Evolutionary conservation across 2,888 invertebrate genomes (phyloP).

Genomic region (Lymantria monacha): DNA sequence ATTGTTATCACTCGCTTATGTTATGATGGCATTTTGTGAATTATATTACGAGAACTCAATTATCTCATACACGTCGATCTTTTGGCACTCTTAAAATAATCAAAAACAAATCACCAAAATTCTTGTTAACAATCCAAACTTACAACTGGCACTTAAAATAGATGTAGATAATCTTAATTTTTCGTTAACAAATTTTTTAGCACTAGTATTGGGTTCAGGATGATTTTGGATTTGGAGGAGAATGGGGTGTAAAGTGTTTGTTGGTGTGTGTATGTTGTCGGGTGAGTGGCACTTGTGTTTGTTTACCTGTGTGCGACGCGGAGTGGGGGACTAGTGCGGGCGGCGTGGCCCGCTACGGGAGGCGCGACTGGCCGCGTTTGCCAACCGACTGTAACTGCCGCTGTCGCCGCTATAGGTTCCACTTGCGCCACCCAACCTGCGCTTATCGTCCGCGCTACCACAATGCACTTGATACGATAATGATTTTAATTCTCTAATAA

Average conservation of each 20-base stretch:
- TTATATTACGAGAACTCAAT: constrained; percentile 30
- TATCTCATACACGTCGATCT: constrained; percentile 47
- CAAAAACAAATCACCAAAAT: constrained; percentile 50
- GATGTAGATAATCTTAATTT: constrained; percentile 34
- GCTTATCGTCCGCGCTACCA: constrained; percentile 68
- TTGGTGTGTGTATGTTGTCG: constrained; percentile 19
- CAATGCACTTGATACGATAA: constrained; percentile 64
- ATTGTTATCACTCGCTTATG: constrained; percentile 8
- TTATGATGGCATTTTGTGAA: not conserved
- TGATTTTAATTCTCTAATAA: constrained; percentile 48
- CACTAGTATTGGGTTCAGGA: constrained; percentile 25
- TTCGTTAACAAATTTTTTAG: constrained; percentile 36
- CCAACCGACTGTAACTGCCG: constrained; percentile 72
- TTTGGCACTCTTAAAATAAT: constrained; percentile 58
- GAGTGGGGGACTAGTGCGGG: constrained; percentile 54
- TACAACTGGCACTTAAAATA: constrained; percentile 46
- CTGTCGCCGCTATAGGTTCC: constrained; percentile 37
- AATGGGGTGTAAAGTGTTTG: constrained; percentile 18
- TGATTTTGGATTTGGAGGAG: constrained; percentile 21
- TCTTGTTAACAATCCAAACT: constrained; percentile 62
- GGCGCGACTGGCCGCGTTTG: constrained; percentile 76
- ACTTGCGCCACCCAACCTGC: constrained; percentile 46
- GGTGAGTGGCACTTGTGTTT: constrained; percentile 33
- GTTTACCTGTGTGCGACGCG: constrained; percentile 69
- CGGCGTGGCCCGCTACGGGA: constrained; percentile 54